Conservation (phyloP, 2,888 invertebrate genomes). For the Aromia moschata region DNA sequence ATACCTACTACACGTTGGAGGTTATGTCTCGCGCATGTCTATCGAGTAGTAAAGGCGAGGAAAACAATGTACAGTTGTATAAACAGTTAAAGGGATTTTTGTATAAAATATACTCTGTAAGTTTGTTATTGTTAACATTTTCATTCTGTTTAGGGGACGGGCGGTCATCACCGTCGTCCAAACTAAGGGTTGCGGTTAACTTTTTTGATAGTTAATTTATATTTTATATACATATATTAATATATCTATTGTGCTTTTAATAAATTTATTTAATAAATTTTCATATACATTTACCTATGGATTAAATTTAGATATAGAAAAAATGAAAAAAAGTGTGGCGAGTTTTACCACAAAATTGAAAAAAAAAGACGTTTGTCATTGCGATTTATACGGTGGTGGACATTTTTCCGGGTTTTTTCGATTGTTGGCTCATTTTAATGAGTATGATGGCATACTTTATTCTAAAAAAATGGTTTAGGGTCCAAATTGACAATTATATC, state of each 20-base stretch:
- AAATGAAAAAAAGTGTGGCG: conserved; percentile 8
- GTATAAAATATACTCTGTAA: conserved; percentile 42
- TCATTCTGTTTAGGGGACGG: conserved; percentile 43
- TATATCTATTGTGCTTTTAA: conserved; percentile 47
- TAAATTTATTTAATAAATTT: conserved; percentile 46
- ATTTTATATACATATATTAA: conserved; percentile 48
- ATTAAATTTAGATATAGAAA: conserved; percentile 37
- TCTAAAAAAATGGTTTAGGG: too few relatives aligned
- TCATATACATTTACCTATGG: conserved; percentile 45
- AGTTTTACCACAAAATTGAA: conserved; percentile 7
- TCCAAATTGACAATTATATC: too few relatives aligned
- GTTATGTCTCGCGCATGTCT: neutral
- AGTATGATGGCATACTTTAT: too few relatives aligned
- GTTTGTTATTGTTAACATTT: conserved; percentile 45
- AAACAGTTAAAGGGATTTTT: conserved; percentile 40
- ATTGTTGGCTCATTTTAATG: too few relatives aligned
- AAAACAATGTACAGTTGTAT: conserved; percentile 47
- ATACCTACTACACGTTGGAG: too few relatives aligned
- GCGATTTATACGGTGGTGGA: too few relatives aligned
- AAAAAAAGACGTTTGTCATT: too few relatives aligned
- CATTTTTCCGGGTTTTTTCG: too few relatives aligned
- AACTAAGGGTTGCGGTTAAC: conserved; percentile 51
- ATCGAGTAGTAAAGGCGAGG: conserved; percentile 3
- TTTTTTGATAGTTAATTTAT: conserved; percentile 51
- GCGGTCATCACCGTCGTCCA: conserved; percentile 42